phyloP scores from a whole-genome alignment of 2,888 invertebrate species.

The Hirtodrosophila cameraria region DNA sequence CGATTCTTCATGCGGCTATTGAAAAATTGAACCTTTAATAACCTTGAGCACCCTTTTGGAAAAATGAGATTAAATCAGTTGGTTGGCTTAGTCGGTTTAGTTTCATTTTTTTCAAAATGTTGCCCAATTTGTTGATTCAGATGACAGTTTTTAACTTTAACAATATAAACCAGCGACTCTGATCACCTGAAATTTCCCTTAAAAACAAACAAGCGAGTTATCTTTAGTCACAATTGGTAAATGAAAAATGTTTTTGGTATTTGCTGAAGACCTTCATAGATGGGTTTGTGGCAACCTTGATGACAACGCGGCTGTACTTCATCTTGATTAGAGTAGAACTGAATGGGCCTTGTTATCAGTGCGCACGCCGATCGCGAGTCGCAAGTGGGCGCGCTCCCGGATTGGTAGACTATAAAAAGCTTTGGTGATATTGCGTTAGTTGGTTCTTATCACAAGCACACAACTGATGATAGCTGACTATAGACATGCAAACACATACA shows the following conservation, averaged over 20 bases:
- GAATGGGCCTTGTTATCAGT: slow-evolving; percentile 56
- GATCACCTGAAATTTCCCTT: too few relatives aligned
- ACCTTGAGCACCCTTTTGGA: too few relatives aligned
- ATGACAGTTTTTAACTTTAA: too few relatives aligned
- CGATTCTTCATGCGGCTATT: too few relatives aligned
- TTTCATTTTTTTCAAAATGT: too few relatives aligned
- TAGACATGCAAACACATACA: background rate
- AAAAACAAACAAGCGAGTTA: too few relatives aligned
- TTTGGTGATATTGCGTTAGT: slow-evolving; percentile 61
- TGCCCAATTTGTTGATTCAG: too few relatives aligned
- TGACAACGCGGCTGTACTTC: slow-evolving; percentile 18
- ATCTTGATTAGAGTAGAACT: slow-evolving; percentile 17
- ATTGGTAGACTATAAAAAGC: slow-evolving; percentile 72
- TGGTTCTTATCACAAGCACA: slow-evolving; percentile 54
- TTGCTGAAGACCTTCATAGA: background rate
- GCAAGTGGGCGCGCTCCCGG: slow-evolving; percentile 54
- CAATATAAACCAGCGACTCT: too few relatives aligned
- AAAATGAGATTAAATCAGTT: too few relatives aligned
- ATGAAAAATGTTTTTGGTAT: background rate
- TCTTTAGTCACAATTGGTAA: too few relatives aligned
- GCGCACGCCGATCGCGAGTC: slow-evolving; percentile 62
- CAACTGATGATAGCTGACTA: slow-evolving; percentile 36
- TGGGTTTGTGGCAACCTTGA: slow-evolving; percentile 24
- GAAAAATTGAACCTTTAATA: too few relatives aligned
- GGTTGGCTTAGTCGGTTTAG: too few relatives aligned